Base-by-base conservation (phyloP, 2,113 vertebrate genomes). In the Carlito syrichta region DNA sequence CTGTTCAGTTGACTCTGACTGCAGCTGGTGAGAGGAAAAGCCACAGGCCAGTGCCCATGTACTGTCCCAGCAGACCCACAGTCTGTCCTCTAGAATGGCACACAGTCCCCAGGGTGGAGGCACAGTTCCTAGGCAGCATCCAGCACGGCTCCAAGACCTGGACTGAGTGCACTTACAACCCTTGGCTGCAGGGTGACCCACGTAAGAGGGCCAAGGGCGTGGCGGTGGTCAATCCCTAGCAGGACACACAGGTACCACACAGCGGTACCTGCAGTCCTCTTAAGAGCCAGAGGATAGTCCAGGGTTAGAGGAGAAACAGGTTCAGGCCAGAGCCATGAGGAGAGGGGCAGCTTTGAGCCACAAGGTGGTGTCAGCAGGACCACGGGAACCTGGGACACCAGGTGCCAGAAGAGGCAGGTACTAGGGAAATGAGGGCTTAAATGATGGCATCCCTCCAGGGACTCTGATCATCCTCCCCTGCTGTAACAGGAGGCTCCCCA, bases 311-410 rank as follows among this genome's bases (percentile, higher is more conserved):
- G 11, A 50, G 40, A 78, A 38, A 8, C 19, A 8, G 12, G 25
- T 3, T 25, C 1, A 52, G 9, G 7, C 25, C 3, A 45, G 17
- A 38, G 35, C 62, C 16, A 11, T 11, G 48, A 60, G 19, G 12
- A 45, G 12, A 4, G 25, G 10, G 3, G 16, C 32, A 3, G 56
- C 22, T 16, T 8, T 43, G 0, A 30, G 45, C 32, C n/a, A 23
- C 1, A 19, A 30, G 82, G n/a, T n/a, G 66, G 23, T 2, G 14
- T 1, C 9, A 19, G 12, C 12, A 8, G 27, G n/a, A 62, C 11
- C 6, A 13, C 0, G 0, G 17, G 7, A 0, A 38, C 48, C 68
- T 2, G 30, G n/a, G n/a, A n/a, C n/a, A 11, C 8, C 58, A 32
- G 48, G 20, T 10, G n/a, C 20, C 13, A 38, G 56, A 7, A 19